Evolutionary conservation across 1,140 invertebrate genomes (phyloP), one percentile per base, ranked within the genome.

Genomic region (Delia radicum): DNA sequence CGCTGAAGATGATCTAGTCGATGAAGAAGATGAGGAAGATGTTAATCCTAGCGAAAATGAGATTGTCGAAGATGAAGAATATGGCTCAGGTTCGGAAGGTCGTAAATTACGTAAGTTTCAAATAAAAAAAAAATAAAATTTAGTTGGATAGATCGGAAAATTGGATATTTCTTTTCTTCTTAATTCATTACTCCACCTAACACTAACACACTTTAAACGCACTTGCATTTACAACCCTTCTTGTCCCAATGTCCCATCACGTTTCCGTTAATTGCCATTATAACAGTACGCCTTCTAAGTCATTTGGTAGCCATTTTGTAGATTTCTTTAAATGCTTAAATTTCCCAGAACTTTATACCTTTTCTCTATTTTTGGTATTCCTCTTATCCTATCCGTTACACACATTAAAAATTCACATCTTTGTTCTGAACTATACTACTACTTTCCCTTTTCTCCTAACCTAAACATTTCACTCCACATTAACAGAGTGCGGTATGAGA

Each of bases 401-500:
- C n/a, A 55, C 26, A 10, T 46, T 75, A 33, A 69, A 73, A 76
- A 62, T n/a, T 73, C 75, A 73, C 75, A 76, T 76, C 75, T 76
- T 63, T 73, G 75, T 63, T 76, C 37, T 76, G 74, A n/a, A 55
- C 75, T 82, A 77, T 84, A 84, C 83, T n/a, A n/a, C n/a, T 84
- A 84, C 83, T 82, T 83, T 84, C 83, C 83, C 83, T 84, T n/a
- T 81, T 82, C 75, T 85, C 83, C 83, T 85, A 85, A 85, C 83
- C 83, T 85, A 84, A 80, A 82, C 83, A 85, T 85, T 85, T 85
- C 83, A 84, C 81, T 85, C 83, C 83, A 82, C 83, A 85, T 83
- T 81, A 89, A 79, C 88, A 96, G 95, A 94, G 82, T 97, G 96
- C 85, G 96, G 95, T 55, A 90, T 96, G 15, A 89, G 95, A 80